Evolutionary conservation across 1,140 invertebrate species (phyloP).

Genomic region (Brachionus koreanus): DNA sequence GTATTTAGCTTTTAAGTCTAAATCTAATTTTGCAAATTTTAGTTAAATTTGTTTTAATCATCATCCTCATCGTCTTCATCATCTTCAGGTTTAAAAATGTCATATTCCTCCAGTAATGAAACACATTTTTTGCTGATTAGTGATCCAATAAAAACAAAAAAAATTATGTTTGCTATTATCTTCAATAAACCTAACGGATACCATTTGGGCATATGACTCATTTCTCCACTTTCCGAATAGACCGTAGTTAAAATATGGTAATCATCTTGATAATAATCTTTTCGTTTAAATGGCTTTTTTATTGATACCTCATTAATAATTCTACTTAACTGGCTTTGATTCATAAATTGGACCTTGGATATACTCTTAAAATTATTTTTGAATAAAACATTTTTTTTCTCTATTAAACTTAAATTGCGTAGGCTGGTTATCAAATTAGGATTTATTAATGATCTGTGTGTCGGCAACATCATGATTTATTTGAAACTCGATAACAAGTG

Average conservation of each 20-base stretch:
- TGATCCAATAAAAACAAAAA: not conserved
- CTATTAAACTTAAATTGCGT: not conserved
- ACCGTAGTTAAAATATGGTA: not conserved
- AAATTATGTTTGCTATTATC: not conserved
- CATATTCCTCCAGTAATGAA: slow-evolving; percentile 21
- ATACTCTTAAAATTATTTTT: not conserved
- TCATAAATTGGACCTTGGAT: not conserved
- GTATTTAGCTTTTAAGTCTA: not conserved
- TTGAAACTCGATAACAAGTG: not conserved
- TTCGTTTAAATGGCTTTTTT: not conserved
- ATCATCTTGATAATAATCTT: slow-evolving; percentile 6
- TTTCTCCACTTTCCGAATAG: not conserved
- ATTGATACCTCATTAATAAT: not conserved
- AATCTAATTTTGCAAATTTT: slow-evolving; percentile 8
- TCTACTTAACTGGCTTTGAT: not conserved
- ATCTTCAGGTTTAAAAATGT: slow-evolving; percentile 43
- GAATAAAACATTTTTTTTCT: not conserved
- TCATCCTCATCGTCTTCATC: slow-evolving; percentile 42
- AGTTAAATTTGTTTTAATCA: slow-evolving; percentile 6
- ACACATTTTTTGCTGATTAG: slow-evolving; percentile 1
- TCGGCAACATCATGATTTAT: not conserved
- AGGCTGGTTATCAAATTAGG: not conserved
- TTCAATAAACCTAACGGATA: slow-evolving; percentile 5
- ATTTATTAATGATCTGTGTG: not conserved
- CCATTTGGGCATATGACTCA: slow-evolving; percentile 29